Conservation (phyloP, 2,113 vertebrate species). For the Gymnorhina tibicen region DNA sequence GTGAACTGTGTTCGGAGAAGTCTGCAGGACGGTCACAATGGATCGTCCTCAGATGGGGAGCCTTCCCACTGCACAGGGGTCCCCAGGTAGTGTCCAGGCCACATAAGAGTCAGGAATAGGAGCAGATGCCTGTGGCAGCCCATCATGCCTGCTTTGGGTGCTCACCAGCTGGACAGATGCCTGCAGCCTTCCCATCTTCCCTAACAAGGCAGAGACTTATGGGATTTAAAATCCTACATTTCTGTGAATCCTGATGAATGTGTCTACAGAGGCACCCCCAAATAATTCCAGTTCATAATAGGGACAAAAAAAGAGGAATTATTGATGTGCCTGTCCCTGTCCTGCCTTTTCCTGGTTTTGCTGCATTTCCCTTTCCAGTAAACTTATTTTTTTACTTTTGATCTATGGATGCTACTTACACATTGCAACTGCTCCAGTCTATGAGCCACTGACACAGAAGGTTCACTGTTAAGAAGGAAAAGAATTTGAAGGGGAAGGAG, state of each 20-base stretch:
- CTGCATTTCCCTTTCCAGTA: not conserved
- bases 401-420: not conserved
- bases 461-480: constrained; percentile 25
- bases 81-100: not conserved
- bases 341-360: not conserved
- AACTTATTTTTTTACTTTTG: not conserved
- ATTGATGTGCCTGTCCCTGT: not conserved
- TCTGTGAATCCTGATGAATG: not conserved
- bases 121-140: not conserved
- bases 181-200: not conserved
- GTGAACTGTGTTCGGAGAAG: not conserved
- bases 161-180: fast-evolving
- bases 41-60: not conserved
- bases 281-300: not conserved
- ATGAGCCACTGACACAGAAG: not conserved
- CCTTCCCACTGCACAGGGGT: fast-evolving
- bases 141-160: not conserved
- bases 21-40: fast-evolving
- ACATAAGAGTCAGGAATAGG: not conserved
- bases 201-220: not conserved
- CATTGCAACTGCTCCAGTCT: not conserved
- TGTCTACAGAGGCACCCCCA: not conserved
- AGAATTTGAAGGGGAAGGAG: not conserved
- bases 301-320: not conserved
- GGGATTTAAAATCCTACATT: not conserved